Evolutionary conservation across 2,888 invertebrate genomes (phyloP), one percentile per base, ranked within the genome.

Genomic region (Tromatobia lineatoria): DNA sequence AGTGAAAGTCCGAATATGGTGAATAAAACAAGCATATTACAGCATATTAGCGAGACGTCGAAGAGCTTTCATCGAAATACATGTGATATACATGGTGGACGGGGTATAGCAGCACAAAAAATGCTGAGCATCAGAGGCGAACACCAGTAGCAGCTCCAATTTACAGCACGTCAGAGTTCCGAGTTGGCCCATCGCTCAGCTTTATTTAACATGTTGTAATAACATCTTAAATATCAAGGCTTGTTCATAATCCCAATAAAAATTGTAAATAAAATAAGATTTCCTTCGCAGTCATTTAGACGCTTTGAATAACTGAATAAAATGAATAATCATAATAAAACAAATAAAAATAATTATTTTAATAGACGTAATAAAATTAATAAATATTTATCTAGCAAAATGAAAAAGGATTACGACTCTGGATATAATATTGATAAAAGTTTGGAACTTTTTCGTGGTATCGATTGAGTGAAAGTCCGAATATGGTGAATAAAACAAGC

Each of bases 131-230:
- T 10, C 15, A 47, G 47, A 61, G 10, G 38, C 45, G 38, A 69
- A 73, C 23, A 59, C 34, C 42, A 59, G 47, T 25, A n/a, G 71
- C 42, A 42, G 38, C 89, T 92, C 90, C 91, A 93, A 93, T 93
- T 93, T 93, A 93, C 93, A 92, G 88, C 89, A 91, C 90, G 93
- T 93, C 93, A 91, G 90, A 91, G 86, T 90, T 89, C 85, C 87
- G 90, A 88, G 89, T 90, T 88, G 90, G 89, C 88, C 91, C 90
- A 92, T 93, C 93, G 90, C 91, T 93, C 93, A 93, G 91, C 86
- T n/a, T n/a, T n/a, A n/a, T n/a, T n/a, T n/a, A n/a, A n/a, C n/a
- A n/a, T n/a, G n/a, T n/a, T n/a, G n/a, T n/a, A n/a, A n/a, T n/a
- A n/a, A n/a, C n/a, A n/a, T n/a, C n/a, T n/a, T n/a, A n/a, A n/a